These are phyloP conservation scores for Phenganax subtilis DNA, from an alignment of 92 coral and sea anemone species.

Conservation along the genomic window DNA sequence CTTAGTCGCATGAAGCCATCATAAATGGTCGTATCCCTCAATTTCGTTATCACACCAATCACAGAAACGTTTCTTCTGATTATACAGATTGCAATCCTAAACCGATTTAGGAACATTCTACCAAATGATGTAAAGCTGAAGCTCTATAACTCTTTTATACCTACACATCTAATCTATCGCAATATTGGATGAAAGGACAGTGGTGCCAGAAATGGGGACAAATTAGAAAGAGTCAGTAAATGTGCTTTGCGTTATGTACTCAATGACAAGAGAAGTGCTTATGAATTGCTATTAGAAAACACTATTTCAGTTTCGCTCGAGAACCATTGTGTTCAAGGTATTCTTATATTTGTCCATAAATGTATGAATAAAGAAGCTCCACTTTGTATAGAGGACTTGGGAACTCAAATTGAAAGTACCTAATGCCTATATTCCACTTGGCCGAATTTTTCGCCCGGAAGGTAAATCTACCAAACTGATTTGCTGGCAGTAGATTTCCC, in stretches of 20 bases:
- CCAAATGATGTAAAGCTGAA: not conserved
- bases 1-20: too few relatives aligned
- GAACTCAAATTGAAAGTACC: too few relatives aligned
- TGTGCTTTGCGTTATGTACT: not conserved
- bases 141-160: conserved; percentile 25
- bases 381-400: not conserved
- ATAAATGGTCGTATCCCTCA: too few relatives aligned
- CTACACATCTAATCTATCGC: conserved; percentile 34
- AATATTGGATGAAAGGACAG: conserved; percentile 36
- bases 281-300: not conserved
- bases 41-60: too few relatives aligned
- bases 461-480: too few relatives aligned
- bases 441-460: too few relatives aligned
- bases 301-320: not conserved
- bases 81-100: not conserved
- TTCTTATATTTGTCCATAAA: not conserved
- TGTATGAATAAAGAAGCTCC: not conserved
- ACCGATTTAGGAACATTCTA: not conserved
- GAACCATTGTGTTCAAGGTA: not conserved
- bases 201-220: conserved; percentile 12
- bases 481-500: too few relatives aligned
- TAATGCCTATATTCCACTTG: too few relatives aligned
- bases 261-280: not conserved
- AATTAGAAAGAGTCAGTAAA: not conserved
- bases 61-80: too few relatives aligned